Conservation (phyloP, 2,797 vertebrate species). For the Eupleurogrammus muticus region DNA sequence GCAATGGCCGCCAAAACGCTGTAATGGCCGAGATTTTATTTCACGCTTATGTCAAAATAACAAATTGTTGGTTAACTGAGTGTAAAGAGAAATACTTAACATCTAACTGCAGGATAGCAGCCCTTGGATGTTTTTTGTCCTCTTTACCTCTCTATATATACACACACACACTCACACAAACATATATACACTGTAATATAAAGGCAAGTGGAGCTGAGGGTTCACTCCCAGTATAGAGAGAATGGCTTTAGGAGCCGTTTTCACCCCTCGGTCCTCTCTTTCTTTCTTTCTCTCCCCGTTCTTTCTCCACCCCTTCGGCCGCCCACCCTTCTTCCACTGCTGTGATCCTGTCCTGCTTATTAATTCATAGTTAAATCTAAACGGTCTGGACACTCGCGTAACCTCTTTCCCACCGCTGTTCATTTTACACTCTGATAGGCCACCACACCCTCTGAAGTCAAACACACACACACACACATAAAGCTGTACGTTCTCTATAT, state of each 20-base stretch:
- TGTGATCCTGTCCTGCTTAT: constrained; percentile 66
- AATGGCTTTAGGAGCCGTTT: constrained; percentile 41
- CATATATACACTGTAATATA: not conserved
- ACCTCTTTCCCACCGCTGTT: constrained; percentile 48
- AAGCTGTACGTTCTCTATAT: not conserved
- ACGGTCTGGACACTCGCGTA: constrained; percentile 66
- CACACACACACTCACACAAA: not conserved
- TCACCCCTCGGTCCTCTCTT: constrained; percentile 31
- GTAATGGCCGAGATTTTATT: constrained; percentile 2
- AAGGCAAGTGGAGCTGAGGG: not conserved
- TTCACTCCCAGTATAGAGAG: constrained; percentile 22
- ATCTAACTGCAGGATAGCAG: not conserved
- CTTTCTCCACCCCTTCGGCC: constrained; percentile 57
- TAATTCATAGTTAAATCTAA: constrained; percentile 76
- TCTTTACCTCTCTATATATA: not conserved
- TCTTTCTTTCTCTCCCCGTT: constrained; percentile 44
- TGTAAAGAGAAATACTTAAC: not conserved
- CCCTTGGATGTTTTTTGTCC: not conserved
- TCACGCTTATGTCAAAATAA: not conserved
- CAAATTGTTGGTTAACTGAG: constrained; percentile 8
- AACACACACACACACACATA: constrained; percentile 19
- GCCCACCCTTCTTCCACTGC: constrained; percentile 44
- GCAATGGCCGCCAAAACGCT: constrained; percentile 36
- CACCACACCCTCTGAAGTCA: constrained; percentile 24
- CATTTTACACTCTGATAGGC: constrained; percentile 62